Base-by-base conservation (phyloP, 2,113 vertebrate genomes). In the Pogonocichla stellata region DNA sequence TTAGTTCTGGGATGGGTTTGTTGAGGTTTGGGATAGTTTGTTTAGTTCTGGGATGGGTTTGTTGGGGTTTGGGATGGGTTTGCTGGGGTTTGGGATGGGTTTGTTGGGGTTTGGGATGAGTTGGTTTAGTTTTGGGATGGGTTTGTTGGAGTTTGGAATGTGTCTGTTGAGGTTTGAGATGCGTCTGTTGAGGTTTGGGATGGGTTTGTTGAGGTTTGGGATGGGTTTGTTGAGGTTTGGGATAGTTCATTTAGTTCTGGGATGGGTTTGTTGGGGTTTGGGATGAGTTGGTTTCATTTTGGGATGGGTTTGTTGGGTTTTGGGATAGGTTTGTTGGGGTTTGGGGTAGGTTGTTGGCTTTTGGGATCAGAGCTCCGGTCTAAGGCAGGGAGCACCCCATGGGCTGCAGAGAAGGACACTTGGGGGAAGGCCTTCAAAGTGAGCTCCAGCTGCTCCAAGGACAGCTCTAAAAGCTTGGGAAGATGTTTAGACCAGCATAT, bases 321-420 rank as follows among this genome's bases (percentile, higher is more conserved):
- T 50, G 25, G n/a, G 53, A 17, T 29, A 18, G 7, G 14, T 17
- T 34, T 22, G 19, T 29, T 50, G 23, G 17, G 24, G 6, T 10
- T 48, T 67, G n/a, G 66, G 38, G 42, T 14, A 12, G 18, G 19
- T 67, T 43, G 33, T 42, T 64, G 25, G 12, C 5, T 4, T 34
- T 54, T 47, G 50, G 51, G 25, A 29, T 36, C 45, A 36, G 36
- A 25, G 19, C 6, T 2, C 7, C 8, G 24, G 3, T 48, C n/a
- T n/a, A 8, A 29, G 47, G 15, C 70, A 50, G 33, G 2, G 4
- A 58, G 5, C 2, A 9, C 33, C 53, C 61, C 11, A 0, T 3
- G 14, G 18, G 23, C 57, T 50, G 50, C 17, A 33, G 54, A 47
- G 50, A 69, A 61, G 1, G 13, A 53, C 45, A 38, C 25, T 1